Evolutionary conservation across 2,797 vertebrate species (phyloP).

Genomic region (Schizopygopsis pylzovi): DNA sequence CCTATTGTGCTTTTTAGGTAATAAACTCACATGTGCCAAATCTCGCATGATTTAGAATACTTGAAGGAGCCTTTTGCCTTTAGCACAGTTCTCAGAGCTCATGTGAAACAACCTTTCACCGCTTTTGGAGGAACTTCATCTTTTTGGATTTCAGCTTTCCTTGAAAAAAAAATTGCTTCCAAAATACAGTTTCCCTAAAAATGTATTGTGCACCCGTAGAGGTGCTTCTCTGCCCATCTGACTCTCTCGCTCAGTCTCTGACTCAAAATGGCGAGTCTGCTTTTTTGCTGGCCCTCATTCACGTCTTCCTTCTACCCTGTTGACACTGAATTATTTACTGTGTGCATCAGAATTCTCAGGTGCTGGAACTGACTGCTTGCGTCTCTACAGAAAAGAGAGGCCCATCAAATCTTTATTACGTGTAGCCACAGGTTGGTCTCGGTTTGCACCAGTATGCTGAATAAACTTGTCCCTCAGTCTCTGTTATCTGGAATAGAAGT

Average conservation of each 20-base stretch:
- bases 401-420: neutral
- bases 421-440: neutral
- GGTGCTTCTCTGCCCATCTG: slow-evolving; percentile 7
- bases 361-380: neutral
- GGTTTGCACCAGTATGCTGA: neutral
- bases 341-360: slow-evolving; percentile 22
- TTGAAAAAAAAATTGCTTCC: neutral
- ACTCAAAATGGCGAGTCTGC: neutral
- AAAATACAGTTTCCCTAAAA: slow-evolving; percentile 6
- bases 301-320: neutral
- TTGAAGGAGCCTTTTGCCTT: slow-evolving; percentile 36
- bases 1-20: slow-evolving; percentile 36
- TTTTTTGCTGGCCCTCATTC: slow-evolving; percentile 21
- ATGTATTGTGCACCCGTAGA: neutral
- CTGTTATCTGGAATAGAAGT: neutral
- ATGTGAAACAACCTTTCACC: slow-evolving; percentile 47
- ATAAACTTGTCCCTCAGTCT: neutral
- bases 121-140: slow-evolving; percentile 35
- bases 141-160: neutral
- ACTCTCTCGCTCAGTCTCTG: neutral
- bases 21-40: slow-evolving; percentile 21
- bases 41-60: slow-evolving; percentile 34
- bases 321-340: slow-evolving; percentile 36
- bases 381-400: neutral
- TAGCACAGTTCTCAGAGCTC: slow-evolving; percentile 45